A percentile compares a stretch with the other conserved stretches of the same genome.
Conservation (phyloP, 1,140 invertebrate genomes). For the Temnothorax nylanderi region DNA sequence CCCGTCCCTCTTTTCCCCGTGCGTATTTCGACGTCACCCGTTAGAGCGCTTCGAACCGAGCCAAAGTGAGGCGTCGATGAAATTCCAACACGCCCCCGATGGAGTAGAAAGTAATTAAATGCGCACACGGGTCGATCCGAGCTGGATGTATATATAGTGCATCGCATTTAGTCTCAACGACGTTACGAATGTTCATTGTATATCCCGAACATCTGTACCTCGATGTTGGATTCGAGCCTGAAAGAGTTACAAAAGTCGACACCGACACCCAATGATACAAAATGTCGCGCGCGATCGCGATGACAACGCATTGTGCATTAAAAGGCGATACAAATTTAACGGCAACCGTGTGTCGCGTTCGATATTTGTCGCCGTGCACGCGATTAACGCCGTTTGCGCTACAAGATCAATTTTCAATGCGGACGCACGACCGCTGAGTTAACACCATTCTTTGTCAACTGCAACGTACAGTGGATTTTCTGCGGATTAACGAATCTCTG, state of each 20-base stretch:
- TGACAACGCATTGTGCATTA: not conserved
- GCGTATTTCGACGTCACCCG: slow-evolving; percentile 34
- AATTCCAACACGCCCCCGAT: slow-evolving; percentile 18
- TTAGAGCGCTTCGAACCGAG: slow-evolving; percentile 36
- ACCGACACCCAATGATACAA: not conserved
- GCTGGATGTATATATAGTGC: slow-evolving; percentile 30
- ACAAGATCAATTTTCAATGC: slow-evolving; percentile 2
- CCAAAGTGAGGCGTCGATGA: slow-evolving; percentile 8
- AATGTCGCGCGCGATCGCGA: not conserved
- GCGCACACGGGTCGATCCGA: slow-evolving; percentile 24
- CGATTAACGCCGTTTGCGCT: slow-evolving; percentile 15
- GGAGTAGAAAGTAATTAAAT: slow-evolving; percentile 49
- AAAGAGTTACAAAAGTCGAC: not conserved
- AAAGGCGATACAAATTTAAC: slow-evolving; percentile 6
- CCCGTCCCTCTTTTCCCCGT: not conserved
- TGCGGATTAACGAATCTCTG: not conserved
- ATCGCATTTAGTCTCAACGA: not conserved
- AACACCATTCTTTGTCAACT: not conserved
- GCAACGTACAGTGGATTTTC: not conserved
- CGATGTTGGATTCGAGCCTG: not conserved
- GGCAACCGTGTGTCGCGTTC: not conserved
- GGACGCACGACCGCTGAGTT: not conserved
- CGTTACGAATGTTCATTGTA: slow-evolving; percentile 18
- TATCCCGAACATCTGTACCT: not conserved
- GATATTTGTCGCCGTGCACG: not conserved